phyloP scores from a whole-genome alignment of 1,140 invertebrate genomes.

The Caenorhabditis elegans region WBcel235 BX284606.5:5891501-5892000 shows the following conservation, averaged over 20 bases:
- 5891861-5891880: conserved; percentile 8
- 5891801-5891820: not conserved
- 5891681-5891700: conserved; percentile 20
- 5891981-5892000: conserved; percentile 65
- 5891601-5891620: conserved; percentile 21
- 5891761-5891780: not conserved
- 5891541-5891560: conserved; percentile 5
- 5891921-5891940: conserved; percentile 60
- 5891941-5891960: conserved; percentile 62
- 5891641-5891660: not conserved
- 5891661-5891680: not conserved
- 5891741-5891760: not conserved
- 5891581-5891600: conserved; percentile 7
- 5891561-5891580: conserved; percentile 22
- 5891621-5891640: not conserved
- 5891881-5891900: not conserved
- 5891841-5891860: not conserved
- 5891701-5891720: not conserved
- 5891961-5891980: conserved; percentile 59
- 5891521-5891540: not conserved
- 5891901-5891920: not conserved
- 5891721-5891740: not conserved
- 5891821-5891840: conserved; percentile 14
- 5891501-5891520: conserved; percentile 23
- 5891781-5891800: conserved; percentile 30